A percentile compares a stretch with the other conserved stretches of the same genome.
Evolutionary conservation across 2,888 invertebrate genomes (phyloP).

Genomic region (Morpho helenor): DNA sequence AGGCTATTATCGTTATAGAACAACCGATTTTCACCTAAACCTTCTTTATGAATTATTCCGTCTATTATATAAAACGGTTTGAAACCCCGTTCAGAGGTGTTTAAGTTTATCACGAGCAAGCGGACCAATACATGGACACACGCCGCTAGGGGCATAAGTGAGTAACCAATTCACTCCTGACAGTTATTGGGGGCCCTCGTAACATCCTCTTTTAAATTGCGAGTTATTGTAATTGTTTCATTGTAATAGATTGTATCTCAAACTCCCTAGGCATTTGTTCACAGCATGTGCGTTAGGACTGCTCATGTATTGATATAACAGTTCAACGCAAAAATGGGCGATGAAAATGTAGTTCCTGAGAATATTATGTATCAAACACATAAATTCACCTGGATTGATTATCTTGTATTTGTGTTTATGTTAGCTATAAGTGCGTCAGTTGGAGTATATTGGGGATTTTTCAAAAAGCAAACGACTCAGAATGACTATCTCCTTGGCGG

Average conservation of each 20-base stretch:
- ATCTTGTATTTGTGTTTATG: conserved; percentile 88
- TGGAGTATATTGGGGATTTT: conserved; percentile 90
- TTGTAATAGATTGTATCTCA: conserved; percentile 67
- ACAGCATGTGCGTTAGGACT: conserved; percentile 42
- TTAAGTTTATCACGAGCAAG: too few relatives aligned
- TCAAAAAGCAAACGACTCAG: conserved; percentile 80
- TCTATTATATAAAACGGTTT: too few relatives aligned
- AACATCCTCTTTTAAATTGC: conserved; percentile 78
- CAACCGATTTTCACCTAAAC: too few relatives aligned
- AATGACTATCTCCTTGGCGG: conserved; percentile 90
- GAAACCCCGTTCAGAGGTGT: too few relatives aligned
- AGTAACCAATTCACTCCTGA: conserved; percentile 56
- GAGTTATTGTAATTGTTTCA: conserved; percentile 78
- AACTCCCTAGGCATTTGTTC: conserved; percentile 46
- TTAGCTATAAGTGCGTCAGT: conserved; percentile 86
- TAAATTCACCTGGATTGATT: conserved; percentile 86
- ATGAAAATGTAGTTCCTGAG: conserved; percentile 12
- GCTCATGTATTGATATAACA: not conserved
- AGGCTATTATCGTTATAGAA: too few relatives aligned
- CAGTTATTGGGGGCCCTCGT: conserved; percentile 70
- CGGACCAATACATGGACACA: too few relatives aligned
- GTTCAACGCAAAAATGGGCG: conserved; percentile 14
- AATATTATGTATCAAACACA: conserved; percentile 71
- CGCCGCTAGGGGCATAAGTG: conserved; percentile 32
- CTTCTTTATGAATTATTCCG: too few relatives aligned